phyloP scores from a whole-genome alignment of 2,888 invertebrate species.

The Ctena decussata region DNA sequence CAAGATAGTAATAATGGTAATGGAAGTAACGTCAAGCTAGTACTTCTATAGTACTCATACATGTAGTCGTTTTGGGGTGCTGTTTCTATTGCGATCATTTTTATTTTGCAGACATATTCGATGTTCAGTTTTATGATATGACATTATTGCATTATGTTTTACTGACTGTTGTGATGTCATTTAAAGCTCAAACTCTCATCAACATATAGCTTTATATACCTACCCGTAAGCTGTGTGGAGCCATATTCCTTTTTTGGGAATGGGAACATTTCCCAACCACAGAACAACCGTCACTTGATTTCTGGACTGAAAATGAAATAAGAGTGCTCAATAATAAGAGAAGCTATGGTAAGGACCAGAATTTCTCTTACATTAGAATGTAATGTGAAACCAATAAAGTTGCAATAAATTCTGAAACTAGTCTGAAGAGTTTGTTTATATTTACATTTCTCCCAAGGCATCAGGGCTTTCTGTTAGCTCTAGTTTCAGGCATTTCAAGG shows the following conservation, averaged over 20 bases:
- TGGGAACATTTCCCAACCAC: neutral
- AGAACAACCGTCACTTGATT: neutral
- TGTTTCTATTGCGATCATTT: no score
- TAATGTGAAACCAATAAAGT: neutral
- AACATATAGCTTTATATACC: neutral
- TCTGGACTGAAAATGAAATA: neutral
- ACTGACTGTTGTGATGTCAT: no score
- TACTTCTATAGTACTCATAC: no score
- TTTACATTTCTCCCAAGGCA: neutral
- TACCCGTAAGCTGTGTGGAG: neutral
- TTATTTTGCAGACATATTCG: no score
- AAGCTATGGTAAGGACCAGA: no score
- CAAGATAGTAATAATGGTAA: no score
- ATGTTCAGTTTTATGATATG: no score
- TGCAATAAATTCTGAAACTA: neutral
- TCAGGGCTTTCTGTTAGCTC: neutral
- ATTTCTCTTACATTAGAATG: no score
- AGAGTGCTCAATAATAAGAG: neutral
- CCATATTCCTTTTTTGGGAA: neutral
- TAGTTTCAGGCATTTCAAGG: neutral
- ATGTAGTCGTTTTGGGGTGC: no score
- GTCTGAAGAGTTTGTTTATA: neutral
- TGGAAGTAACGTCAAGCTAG: no score
- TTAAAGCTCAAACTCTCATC: no score
- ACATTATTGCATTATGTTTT: no score